These are phyloP conservation scores for Macrotus californicus DNA, from an alignment of 2,113 vertebrate genomes.

Conservation along the genomic window DNA sequence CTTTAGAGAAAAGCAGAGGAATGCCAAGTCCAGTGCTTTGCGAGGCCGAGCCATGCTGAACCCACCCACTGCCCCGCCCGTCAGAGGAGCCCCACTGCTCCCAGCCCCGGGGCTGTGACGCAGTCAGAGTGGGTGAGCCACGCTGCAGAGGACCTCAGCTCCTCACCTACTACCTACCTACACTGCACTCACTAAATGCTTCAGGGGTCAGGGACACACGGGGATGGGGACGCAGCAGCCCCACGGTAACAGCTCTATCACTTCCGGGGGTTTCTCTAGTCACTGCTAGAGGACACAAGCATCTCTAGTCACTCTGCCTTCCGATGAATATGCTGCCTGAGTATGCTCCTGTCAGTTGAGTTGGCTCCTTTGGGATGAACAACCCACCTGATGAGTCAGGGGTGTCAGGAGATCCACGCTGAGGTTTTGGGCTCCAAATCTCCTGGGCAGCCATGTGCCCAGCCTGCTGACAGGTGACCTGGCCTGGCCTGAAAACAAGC, in stretches of 20 bases:
- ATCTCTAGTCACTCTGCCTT: not conserved
- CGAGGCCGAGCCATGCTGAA: not conserved
- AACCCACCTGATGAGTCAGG: not conserved
- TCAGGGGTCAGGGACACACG: not conserved
- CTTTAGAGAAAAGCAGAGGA: not conserved
- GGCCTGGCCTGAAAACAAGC: not conserved
- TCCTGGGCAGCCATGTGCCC: not conserved
- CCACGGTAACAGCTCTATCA: accelerated
- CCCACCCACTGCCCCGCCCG: no score
- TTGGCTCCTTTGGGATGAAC: not conserved
- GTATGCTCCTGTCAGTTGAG: not conserved
- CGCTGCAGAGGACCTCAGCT: no score
- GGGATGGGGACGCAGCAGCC: not conserved
- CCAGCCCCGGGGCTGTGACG: not conserved
- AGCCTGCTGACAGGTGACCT: not conserved
- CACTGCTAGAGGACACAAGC: accelerated
- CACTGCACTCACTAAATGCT: not conserved
- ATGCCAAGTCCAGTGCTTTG: not conserved
- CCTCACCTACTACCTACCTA: not conserved
- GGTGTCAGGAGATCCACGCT: not conserved
- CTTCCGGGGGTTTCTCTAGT: accelerated
- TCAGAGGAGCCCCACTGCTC: not conserved
- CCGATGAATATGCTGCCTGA: not conserved
- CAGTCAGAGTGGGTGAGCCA: not conserved
- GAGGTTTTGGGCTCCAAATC: not conserved